Percentiles rank a stretch among this genome's conserved stretches.
Evolutionary conservation across 2,797 vertebrate species (phyloP).

Genomic region (Takifugu rubripes): DNA sequence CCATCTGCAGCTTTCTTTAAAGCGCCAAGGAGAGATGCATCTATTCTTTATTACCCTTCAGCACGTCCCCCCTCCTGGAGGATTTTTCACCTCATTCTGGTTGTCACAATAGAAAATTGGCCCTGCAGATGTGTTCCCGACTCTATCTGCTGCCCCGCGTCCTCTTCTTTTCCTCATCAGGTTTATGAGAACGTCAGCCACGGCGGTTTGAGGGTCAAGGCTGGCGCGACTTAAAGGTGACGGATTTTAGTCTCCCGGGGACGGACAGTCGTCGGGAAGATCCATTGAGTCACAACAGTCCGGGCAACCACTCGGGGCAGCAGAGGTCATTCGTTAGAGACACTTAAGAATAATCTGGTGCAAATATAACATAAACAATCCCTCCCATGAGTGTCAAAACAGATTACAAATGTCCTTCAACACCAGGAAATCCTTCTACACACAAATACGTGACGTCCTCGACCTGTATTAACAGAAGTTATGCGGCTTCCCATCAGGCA

Average conservation of each 20-base stretch:
- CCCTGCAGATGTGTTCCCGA: conserved; percentile 50
- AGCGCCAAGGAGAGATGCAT: conserved; percentile 28
- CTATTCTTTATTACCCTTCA: conserved; percentile 56
- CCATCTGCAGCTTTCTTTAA: conserved; percentile 24
- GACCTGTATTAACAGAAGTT: conserved; percentile 15
- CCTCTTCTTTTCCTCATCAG: conserved; percentile 13
- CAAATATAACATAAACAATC: too few relatives aligned
- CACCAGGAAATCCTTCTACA: conserved; percentile 5
- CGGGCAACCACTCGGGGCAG: too few relatives aligned
- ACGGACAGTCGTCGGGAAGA: neutral
- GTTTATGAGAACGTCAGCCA: conserved; percentile 9
- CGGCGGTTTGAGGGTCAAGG: neutral
- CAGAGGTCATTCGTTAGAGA: too few relatives aligned
- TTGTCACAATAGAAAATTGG: conserved; percentile 61
- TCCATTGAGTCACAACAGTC: conserved; percentile 5
- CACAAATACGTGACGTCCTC: neutral
- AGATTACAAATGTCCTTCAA: conserved; percentile 20
- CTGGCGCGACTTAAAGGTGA: neutral
- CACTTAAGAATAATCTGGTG: too few relatives aligned
- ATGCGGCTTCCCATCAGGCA: conserved; percentile 16
- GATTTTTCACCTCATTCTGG: conserved; percentile 58
- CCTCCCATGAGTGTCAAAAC: neutral
- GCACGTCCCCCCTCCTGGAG: conserved; percentile 42
- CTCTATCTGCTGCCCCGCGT: conserved; percentile 6
- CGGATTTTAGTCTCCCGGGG: conserved; percentile 3